Evolutionary conservation across 2,888 invertebrate genomes (phyloP).

Genomic region (Limnephilus marmoratus): DNA sequence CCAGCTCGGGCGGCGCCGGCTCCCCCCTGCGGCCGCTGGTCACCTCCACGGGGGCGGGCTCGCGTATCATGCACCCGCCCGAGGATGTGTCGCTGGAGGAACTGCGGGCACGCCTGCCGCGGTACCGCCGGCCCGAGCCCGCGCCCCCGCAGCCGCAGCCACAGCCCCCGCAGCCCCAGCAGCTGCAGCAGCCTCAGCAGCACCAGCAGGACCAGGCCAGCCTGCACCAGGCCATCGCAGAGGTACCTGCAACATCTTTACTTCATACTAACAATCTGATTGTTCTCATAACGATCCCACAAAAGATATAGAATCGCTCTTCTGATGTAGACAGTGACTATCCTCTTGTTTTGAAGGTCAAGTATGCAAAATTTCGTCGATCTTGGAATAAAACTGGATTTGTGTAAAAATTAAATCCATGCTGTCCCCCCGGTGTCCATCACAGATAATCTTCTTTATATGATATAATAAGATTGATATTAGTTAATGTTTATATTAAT

Average conservation of each 20-base stretch:
- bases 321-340: too few species aligned
- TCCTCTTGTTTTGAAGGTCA: too few species aligned
- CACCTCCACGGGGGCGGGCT: constrained; percentile 88
- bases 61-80: constrained; percentile 94
- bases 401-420: too few species aligned
- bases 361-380: too few species aligned
- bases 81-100: constrained; percentile 95
- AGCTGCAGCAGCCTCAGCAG: constrained; percentile 63
- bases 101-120: constrained; percentile 81
- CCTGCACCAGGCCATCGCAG: constrained; percentile 64
- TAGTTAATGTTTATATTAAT: too few species aligned
- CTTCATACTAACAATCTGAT: too few species aligned
- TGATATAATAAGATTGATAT: too few species aligned
- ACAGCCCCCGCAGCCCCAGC: constrained; percentile 64
- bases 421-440: too few species aligned
- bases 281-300: too few species aligned
- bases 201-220: constrained; percentile 68
- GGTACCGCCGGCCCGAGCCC: constrained; percentile 71
- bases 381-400: too few species aligned
- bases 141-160: constrained; percentile 68
- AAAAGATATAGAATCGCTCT: too few species aligned
- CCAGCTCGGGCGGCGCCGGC: constrained; percentile 72
- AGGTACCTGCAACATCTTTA: constrained; percentile 48
- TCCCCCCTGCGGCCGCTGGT: constrained; percentile 77
- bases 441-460: too few species aligned